Evolutionary conservation across 2,888 invertebrate species (phyloP).

Genomic region (Drosophila melanosoma): DNA sequence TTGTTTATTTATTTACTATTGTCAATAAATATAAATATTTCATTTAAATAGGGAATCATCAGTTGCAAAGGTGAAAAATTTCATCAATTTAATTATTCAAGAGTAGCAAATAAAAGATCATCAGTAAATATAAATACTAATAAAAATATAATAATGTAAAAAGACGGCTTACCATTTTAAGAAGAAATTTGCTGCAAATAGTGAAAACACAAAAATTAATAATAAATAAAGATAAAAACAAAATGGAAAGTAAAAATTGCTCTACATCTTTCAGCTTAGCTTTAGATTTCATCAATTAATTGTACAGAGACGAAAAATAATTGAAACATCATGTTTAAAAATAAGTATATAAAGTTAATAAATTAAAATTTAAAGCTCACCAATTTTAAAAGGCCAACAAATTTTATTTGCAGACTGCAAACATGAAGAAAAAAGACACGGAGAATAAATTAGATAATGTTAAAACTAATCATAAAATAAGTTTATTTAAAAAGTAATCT

Average conservation of each 20-base stretch:
- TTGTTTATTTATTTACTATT: background rate
- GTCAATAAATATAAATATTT: background rate
- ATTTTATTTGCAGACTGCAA: conserved; percentile 15
- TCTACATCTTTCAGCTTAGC: conserved; percentile 22
- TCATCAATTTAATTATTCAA: conserved; percentile 66
- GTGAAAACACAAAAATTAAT: background rate
- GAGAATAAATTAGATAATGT: conserved; percentile 74
- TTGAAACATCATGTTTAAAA: conserved; percentile 55
- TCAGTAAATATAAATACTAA: background rate
- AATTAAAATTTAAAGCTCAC: conserved; percentile 16
- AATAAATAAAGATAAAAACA: background rate
- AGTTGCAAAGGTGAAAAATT: conserved; percentile 47
- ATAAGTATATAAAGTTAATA: background rate
- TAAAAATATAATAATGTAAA: background rate
- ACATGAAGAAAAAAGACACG: conserved; percentile 53
- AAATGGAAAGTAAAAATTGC: background rate
- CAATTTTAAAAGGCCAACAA: background rate
- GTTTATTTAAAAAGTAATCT: background rate
- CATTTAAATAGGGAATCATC: background rate
- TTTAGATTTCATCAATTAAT: conserved; percentile 51
- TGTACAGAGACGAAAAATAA: conserved; percentile 80
- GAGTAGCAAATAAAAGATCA: conserved; percentile 71
- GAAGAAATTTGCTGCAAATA: conserved; percentile 3
- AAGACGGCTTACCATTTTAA: background rate
- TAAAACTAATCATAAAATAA: background rate